Percentiles rank a stretch among this genome's conserved stretches.
Evolutionary conservation across 2,113 vertebrate species (phyloP).

Genomic region (Ginglymostoma cirratum): DNA sequence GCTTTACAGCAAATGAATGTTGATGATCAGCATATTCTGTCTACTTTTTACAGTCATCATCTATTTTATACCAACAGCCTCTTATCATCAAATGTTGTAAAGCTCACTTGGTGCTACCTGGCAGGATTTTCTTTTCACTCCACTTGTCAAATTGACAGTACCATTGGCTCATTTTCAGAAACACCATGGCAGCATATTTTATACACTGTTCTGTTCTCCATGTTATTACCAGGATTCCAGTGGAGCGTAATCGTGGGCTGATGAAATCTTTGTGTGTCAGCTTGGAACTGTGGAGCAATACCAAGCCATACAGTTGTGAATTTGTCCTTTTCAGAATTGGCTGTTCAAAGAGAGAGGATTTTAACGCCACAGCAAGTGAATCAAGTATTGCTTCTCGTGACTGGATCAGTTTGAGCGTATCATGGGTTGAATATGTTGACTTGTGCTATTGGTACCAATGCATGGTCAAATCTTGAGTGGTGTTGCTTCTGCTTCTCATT

Average conservation of each 20-base stretch:
- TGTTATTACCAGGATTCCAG: background rate
- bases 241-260: background rate
- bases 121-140: background rate
- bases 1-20: background rate
- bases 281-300: background rate
- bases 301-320: background rate
- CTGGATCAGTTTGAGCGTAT: background rate
- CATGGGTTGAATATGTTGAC: background rate
- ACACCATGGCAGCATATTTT: background rate
- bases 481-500: background rate
- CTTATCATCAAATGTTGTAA: background rate
- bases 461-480: background rate
- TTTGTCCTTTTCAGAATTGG: background rate
- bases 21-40: background rate
- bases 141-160: background rate
- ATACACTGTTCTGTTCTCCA: background rate
- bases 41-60: background rate
- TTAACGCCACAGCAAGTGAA: background rate
- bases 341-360: background rate
- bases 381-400: background rate
- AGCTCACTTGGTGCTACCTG: background rate
- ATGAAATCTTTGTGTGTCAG: background rate
- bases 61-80: background rate
- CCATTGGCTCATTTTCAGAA: background rate
- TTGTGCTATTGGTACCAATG: background rate